Evolutionary conservation across 2,888 invertebrate species (phyloP).

Genomic region (Torymus auratus): DNA sequence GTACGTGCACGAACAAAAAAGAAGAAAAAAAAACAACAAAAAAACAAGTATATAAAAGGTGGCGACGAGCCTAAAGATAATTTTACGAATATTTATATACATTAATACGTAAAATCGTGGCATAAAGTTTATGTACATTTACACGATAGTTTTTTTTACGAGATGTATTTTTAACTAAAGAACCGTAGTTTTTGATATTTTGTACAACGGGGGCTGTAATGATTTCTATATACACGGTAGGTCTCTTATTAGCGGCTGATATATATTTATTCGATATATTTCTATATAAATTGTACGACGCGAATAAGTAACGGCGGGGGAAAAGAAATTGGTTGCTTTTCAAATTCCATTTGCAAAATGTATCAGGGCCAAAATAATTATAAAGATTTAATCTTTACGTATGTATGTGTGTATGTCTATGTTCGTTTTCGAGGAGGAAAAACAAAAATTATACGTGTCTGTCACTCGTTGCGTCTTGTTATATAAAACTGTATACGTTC

Average conservation of each 20-base stretch:
- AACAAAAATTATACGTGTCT: conserved; percentile 19
- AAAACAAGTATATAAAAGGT: too few relatives aligned
- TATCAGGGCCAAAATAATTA: background rate
- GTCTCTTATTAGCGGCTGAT: conserved; percentile 24
- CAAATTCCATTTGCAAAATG: background rate
- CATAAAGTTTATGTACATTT: conserved; percentile 13
- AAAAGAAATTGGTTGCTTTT: background rate
- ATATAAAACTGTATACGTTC: conserved; percentile 17
- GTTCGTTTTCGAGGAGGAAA: conserved; percentile 3
- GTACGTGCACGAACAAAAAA: too few relatives aligned
- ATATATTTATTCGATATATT: conserved; percentile 17
- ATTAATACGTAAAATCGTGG: conserved; percentile 8
- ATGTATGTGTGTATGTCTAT: background rate
- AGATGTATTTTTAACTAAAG: conserved; percentile 43
- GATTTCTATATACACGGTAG: conserved; percentile 16
- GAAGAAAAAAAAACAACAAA: too few relatives aligned
- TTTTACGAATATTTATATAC: background rate
- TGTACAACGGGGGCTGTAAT: conserved; percentile 27
- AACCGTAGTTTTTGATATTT: conserved; percentile 49
- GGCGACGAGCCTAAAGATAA: conserved; percentile 1
- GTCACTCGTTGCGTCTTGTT: conserved; percentile 10
- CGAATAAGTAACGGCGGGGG: too few relatives aligned
- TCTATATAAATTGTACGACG: background rate
- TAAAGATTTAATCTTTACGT: conserved; percentile 7
- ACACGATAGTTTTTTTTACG: conserved; percentile 39